These are phyloP conservation scores for Felis catus DNA, from an alignment of 2,113 vertebrate species.

Conservation along the genomic window DNA sequence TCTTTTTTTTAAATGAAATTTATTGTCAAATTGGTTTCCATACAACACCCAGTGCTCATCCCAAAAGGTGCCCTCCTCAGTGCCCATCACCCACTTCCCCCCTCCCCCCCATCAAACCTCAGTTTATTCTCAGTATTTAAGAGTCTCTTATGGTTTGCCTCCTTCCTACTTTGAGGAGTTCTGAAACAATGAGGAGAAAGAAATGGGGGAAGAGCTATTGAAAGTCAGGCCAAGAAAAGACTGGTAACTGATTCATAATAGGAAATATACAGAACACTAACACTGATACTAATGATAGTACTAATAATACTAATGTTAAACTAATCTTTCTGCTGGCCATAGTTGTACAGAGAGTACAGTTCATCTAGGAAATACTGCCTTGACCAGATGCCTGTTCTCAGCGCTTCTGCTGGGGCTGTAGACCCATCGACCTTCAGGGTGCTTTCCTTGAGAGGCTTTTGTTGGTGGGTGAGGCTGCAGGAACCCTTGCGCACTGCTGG, in stretches of 20 bases:
- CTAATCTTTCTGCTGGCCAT: not conserved
- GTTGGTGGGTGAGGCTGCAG: not conserved
- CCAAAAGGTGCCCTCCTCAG: no score
- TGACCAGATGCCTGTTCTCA: not conserved
- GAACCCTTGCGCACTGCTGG: not conserved
- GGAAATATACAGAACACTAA: not conserved
- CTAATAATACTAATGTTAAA: not conserved
- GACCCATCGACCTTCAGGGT: not conserved
- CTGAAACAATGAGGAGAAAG: not conserved
- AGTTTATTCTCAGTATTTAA: no score
- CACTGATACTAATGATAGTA: not conserved
- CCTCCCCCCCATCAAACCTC: no score
- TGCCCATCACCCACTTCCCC: no score
- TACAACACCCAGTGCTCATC: no score
- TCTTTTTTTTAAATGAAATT: no score
- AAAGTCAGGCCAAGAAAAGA: not conserved
- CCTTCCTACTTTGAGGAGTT: not conserved
- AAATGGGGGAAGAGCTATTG: not conserved
- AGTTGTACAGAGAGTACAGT: not conserved
- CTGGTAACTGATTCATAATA: not conserved
- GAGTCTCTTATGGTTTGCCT: no score
- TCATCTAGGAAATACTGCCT: not conserved
- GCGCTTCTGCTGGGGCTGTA: not conserved
- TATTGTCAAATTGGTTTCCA: no score
- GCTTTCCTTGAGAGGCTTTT: not conserved